Evolutionary conservation across 2,113 vertebrate genomes (phyloP), one percentile per base, ranked within the genome.

Genomic region (Nymphicus hollandicus): DNA sequence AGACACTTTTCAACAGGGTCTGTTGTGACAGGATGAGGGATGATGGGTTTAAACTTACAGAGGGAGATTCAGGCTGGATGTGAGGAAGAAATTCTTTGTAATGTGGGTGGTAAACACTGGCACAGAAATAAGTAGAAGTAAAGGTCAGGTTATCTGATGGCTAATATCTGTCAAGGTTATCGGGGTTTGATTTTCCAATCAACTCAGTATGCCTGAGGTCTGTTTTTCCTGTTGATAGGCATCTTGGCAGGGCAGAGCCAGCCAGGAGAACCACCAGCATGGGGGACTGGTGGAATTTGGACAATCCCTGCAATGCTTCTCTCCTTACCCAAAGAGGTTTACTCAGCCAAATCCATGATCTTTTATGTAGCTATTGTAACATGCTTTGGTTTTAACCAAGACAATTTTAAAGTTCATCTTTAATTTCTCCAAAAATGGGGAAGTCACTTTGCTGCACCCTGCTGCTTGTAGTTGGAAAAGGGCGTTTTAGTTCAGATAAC

Each of bases 301-400:
- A 37, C 7, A 15, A 6, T 17, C 25, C 4, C 15, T 61, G 11
- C 33, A 16, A 56, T 0, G 0, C 29, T 89, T 50, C 16, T 65
- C 2, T 81, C 22, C 39, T 52, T 76, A 47, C 15, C 17, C 13
- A 10, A 39, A 73, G 29, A 49, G 17, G 3, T 77, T 77, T 61
- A 10, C 53, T 81, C 41, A 44, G 50, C 15, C 58, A 55, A 33
- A 76, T 58, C 14, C 12, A 4, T 20, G 15, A 24, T 83, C 27
- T 77, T 28, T n/a, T 27, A 1, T 10, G 10, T 4, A 76, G 22
- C 22, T 49, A 18, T 44, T 79, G 23, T 44, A 76, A 16, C 15
- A 10, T 12, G 2, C 2, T 24, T 86, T 86, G 35, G 6, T 43
- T 89, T 76, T 33, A 73, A 43, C 17, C 24, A 50, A 76, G 17